Percentiles rank a stretch among this genome's conserved stretches.
Conservation (phyloP, 2,113 vertebrate genomes). For the Cebus imitator region DNA sequence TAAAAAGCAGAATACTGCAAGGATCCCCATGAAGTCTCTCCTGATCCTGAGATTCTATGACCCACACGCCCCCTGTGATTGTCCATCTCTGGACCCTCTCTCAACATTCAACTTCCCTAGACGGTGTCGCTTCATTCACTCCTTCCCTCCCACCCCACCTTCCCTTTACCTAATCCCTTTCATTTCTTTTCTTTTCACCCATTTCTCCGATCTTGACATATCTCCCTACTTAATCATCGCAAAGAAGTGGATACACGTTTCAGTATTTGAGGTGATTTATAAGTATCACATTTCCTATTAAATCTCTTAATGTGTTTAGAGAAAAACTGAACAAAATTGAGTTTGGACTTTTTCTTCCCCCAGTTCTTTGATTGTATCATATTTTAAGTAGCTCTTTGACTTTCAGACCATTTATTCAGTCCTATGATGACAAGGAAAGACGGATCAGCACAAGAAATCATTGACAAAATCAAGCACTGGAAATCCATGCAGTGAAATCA, state of each 20-base stretch:
- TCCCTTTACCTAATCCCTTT: not conserved
- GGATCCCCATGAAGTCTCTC: not conserved
- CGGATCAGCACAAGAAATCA: not conserved
- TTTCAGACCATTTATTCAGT: not conserved
- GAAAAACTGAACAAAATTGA: not conserved
- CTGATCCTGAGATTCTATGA: not conserved
- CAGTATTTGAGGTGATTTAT: not conserved
- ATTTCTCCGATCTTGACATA: not conserved
- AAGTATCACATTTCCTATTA: not conserved
- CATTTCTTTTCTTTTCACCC: not conserved
- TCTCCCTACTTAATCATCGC: not conserved
- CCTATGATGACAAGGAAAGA: not conserved
- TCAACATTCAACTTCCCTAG: not conserved
- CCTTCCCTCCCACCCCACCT: not conserved
- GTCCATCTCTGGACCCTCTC: no score
- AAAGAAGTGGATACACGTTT: not conserved
- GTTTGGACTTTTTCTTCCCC: not conserved
- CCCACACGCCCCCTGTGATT: accelerated
- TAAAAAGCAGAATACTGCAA: not conserved
- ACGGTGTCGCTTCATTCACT: not conserved
- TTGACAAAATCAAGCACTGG: not conserved
- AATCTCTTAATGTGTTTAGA: not conserved
- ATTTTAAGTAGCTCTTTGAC: not conserved
- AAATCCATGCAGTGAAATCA: not conserved
- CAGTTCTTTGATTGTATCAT: not conserved